phyloP scores from a whole-genome alignment of 2,797 vertebrate species.

The Etheostoma perlongum region DNA sequence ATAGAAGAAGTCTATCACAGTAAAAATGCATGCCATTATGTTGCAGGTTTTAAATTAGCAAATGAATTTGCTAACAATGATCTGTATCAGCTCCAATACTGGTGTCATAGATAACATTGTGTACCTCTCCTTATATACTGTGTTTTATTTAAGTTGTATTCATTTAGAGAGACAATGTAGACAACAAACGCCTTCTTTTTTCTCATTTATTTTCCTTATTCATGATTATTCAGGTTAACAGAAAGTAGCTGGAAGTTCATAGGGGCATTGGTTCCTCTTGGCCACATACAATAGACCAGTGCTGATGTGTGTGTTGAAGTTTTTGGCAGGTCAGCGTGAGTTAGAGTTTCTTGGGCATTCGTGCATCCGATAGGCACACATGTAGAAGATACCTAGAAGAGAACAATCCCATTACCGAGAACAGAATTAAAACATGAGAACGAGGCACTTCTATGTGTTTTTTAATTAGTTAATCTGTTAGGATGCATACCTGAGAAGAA shows the following conservation, averaged over 20 bases:
- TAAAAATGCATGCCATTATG: not conserved
- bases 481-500: slow-evolving; percentile 86
- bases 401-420: accelerated
- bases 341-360: slow-evolving; percentile 86
- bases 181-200: not conserved
- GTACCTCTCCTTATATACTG: not conserved
- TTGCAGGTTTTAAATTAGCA: not conserved
- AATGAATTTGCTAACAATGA: not conserved
- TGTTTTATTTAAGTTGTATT: not conserved
- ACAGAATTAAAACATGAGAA: not conserved
- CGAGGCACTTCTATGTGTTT: not conserved
- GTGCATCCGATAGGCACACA: slow-evolving; percentile 89
- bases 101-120: not conserved
- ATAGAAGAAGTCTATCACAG: not conserved
- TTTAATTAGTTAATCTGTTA: not conserved
- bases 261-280: slow-evolving; percentile 44
- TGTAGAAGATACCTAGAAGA: slow-evolving; percentile 87
- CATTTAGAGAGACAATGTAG: not conserved
- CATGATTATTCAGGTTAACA: slow-evolving; percentile 42
- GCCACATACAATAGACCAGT: slow-evolving; percentile 34
- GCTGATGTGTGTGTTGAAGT: slow-evolving; percentile 6
- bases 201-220: slow-evolving; percentile 73
- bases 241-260: slow-evolving; percentile 48
- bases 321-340: slow-evolving; percentile 77
- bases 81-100: not conserved